Evolutionary conservation across 2,113 vertebrate species (phyloP).

Genomic region (Oreochromis niloticus): DNA sequence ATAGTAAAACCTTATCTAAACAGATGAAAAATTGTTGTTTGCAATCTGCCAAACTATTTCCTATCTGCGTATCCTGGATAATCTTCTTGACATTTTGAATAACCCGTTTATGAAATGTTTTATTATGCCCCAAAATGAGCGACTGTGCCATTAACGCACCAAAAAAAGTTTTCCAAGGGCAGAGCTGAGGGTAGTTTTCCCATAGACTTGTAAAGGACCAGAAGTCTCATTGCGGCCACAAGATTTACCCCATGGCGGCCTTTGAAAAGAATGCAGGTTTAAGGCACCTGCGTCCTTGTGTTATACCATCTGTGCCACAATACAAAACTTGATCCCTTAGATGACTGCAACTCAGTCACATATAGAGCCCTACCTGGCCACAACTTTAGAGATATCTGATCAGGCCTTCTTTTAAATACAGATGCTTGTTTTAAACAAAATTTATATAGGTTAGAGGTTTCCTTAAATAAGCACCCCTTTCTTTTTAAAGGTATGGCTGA

Average conservation of each 20-base stretch:
- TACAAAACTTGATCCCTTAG: not conserved
- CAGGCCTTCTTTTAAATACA: not conserved
- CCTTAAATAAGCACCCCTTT: not conserved
- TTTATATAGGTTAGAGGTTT: not conserved
- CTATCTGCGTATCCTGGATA: accelerated
- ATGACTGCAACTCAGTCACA: not conserved
- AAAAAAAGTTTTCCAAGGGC: too few relatives aligned
- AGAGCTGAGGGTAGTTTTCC: not conserved
- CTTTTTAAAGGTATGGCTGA: not conserved
- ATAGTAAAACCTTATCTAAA: not conserved
- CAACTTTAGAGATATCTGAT: not conserved
- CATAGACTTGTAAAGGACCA: not conserved
- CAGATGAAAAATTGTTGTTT: not conserved
- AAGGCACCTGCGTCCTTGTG: not conserved
- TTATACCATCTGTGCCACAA: not conserved
- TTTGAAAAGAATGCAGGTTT: not conserved
- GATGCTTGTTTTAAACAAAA: not conserved
- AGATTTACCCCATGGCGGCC: not conserved
- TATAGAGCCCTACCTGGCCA: not conserved
- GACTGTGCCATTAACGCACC: not conserved
- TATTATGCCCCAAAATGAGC: not conserved
- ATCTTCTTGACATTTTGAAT: not conserved
- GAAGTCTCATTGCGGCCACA: not conserved
- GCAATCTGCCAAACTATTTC: not conserved
- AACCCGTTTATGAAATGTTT: not conserved